Base-by-base conservation (phyloP, 2,888 invertebrate genomes). In the Amblyteles armatorius region DNA sequence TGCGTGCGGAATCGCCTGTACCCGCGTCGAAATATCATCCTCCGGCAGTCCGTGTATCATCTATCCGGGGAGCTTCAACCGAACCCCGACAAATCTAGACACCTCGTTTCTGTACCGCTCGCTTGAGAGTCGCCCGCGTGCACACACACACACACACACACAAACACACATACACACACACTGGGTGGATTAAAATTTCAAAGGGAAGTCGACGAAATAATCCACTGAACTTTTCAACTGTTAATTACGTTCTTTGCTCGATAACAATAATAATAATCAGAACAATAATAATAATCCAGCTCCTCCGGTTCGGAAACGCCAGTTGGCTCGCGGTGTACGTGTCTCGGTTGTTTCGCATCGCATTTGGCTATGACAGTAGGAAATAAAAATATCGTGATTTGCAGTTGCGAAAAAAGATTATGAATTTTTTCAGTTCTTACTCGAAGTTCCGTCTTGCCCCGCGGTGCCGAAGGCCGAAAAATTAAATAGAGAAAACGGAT, bases 21-120 rank as follows among this genome's bases (percentile, higher is more conserved):
- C 44, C 29, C 57, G 29, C 67, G 72, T 55, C 55, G 36, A 74
- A 77, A 57, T 76, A 69, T 82, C 63, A 55, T 74, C 68, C 40
- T 40, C 76, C 81, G 19, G 52, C 11, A 11, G 60, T 44, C 13
- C 40, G 40, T 65, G 72, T 79, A 65, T 72, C 65, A 65, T 52
- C 65, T 65, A 72, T 44, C 65, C 44, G 16, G 29, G n/a, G 44
- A 60, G 48, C 16, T 48, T 44, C 50, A n/a, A 52, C 19, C 74
- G 26, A 7, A 16, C 63, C 63, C 16, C 33, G 33, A 7, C 33
- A 16, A 73, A 73, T 26, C 40, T 57, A 44, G 44, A 72, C 44
- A 73, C 40, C 22, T 72, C 22, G 55, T 63, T 63, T 63, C 63
- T 63, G 29, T 63, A 29, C n/a, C 29, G 63, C 63, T 16, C 29